Evolutionary conservation across 2,888 invertebrate species (phyloP), one percentile per base, ranked within the genome.

Genomic region (Metalampra italica): DNA sequence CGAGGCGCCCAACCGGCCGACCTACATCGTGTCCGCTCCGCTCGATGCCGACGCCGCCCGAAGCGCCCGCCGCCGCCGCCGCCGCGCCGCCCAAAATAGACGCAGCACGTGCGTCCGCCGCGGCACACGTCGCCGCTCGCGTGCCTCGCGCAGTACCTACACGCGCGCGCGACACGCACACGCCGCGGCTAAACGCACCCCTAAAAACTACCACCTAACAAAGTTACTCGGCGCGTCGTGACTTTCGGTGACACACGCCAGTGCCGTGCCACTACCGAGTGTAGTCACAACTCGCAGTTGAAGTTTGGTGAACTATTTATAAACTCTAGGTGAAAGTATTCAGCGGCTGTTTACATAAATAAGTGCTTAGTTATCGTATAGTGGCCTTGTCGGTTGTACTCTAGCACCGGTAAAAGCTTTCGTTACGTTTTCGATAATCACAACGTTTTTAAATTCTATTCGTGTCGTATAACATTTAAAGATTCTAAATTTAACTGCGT

Each of bases 51-150:
- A 53, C 78, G 32, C 11, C 9, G 75, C 71, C 73, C 66, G 67
- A 60, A 54, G 59, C 76, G 81, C 66, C 79, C 75, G 77, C 80
- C 83, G 86, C 75, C 66, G 63, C 63, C 59, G 56, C 58, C 73
- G 60, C 62, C 59, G 57, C 56, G 65, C 71, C 78, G 77, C 82
- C 85, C 82, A 81, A 84, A 88, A 89, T 89, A 89, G 88, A 87
- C 82, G 82, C 78, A 85, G 86, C 89, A 88, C 86, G 88, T 87
- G 88, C 84, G 87, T 80, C 82, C 69, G 62, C 62, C 75, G 73
- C 77, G 82, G 66, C 80, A 75, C 77, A 82, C 85, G 87, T 75
- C 66, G 62, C 63, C 66, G 62, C 63, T 57, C 62, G 56, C 58
- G 48, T 29, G 40, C 34, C 48, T 47, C 57, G 51, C 64, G 55